Percentiles rank a stretch among this genome's conserved stretches.
Evolutionary conservation across 2,888 invertebrate genomes (phyloP).

Genomic region (Hydropsyche betteni): DNA sequence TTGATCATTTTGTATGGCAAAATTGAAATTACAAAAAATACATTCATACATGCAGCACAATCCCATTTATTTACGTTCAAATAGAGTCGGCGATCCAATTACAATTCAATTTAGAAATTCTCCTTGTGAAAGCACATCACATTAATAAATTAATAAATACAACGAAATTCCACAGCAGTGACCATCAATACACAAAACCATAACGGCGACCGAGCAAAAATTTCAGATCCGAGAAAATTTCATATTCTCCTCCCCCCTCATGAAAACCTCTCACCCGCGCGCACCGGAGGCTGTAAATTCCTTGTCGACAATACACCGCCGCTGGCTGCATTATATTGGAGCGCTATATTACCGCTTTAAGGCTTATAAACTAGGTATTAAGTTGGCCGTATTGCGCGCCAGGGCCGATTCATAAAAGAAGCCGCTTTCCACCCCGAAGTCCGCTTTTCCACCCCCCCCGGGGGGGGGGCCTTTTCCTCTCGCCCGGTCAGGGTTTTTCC

Average conservation of each 20-base stretch:
- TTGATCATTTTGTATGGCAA: too few species aligned
- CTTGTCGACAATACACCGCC: conserved; percentile 38
- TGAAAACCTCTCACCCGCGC: not conserved
- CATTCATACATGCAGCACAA: too few species aligned
- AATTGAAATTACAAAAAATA: too few species aligned
- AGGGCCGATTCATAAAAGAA: conserved; percentile 37
- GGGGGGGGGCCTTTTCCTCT: not conserved
- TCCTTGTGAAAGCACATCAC: too few species aligned
- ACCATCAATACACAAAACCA: too few species aligned
- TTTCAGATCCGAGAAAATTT: not conserved
- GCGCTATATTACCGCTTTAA: conserved; percentile 41
- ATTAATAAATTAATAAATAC: too few species aligned
- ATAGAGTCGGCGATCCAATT: too few species aligned
- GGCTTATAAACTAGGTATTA: conserved; percentile 43
- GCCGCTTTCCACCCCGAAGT: not conserved
- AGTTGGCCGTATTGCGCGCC: conserved; percentile 37
- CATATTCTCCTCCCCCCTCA: not conserved
- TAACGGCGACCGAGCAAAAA: too few species aligned
- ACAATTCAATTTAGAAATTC: too few species aligned
- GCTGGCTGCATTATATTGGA: conserved; percentile 33
- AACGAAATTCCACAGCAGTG: too few species aligned
- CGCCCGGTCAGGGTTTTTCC: not conserved
- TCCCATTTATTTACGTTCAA: too few species aligned
- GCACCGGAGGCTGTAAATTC: conserved; percentile 24
- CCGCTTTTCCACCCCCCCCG: not conserved